A percentile compares a stretch with the other conserved stretches of the same genome.
phyloP scores from a whole-genome alignment of 1,140 invertebrate genomes.

The Drosophila setifemur region DNA sequence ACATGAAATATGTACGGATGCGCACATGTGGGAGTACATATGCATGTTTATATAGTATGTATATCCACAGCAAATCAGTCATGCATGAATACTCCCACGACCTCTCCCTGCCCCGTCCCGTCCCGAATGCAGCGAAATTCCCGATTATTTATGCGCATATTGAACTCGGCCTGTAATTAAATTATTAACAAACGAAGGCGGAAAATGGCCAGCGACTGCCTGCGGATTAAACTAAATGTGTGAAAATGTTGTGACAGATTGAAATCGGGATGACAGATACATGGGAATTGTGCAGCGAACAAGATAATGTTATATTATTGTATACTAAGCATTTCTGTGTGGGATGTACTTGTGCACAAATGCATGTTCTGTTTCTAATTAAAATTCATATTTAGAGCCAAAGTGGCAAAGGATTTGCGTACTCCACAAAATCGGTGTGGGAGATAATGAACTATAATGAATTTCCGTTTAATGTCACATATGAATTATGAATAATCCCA shows the following conservation, averaged over 20 bases:
- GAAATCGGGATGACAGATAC: not conserved
- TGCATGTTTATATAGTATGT: slow-evolving; percentile 1
- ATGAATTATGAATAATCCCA: too few species aligned
- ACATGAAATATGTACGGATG: not conserved
- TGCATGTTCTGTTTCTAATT: not conserved
- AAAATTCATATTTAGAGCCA: too few species aligned
- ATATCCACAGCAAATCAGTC: slow-evolving; percentile 31
- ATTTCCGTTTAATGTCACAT: too few species aligned
- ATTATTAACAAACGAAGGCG: slow-evolving; percentile 48
- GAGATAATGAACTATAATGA: not conserved
- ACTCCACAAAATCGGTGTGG: too few species aligned
- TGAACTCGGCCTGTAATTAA: slow-evolving; percentile 59
- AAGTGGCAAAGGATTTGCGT: too few species aligned
- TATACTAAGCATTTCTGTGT: slow-evolving; percentile 1
- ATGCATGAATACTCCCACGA: slow-evolving; percentile 6
- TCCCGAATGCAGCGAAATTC: slow-evolving; percentile 9
- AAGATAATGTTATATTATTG: too few species aligned
- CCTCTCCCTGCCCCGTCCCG: not conserved
- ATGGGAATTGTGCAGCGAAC: not conserved
- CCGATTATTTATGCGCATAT: slow-evolving; percentile 70
- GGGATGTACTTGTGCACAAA: not conserved
- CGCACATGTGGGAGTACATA: too few species aligned
- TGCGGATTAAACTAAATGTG: slow-evolving; percentile 6
- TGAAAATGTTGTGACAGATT: slow-evolving; percentile 32
- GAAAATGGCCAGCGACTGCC: not conserved